These are phyloP conservation scores for Oxyura jamaicensis DNA, from an alignment of 2,113 vertebrate genomes.

Conservation along the genomic window DNA sequence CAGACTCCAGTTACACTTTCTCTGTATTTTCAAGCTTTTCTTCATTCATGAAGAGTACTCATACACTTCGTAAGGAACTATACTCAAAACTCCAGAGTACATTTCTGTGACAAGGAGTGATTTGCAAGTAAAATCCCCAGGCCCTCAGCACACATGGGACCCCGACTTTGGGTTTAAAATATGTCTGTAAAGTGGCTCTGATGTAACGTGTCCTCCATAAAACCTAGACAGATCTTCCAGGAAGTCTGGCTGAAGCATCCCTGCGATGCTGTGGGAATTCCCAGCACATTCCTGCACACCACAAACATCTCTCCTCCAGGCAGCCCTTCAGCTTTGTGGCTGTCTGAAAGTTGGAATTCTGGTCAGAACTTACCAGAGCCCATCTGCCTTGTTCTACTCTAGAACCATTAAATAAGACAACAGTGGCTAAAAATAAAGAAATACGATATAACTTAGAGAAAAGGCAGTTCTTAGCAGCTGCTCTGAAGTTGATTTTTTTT, in stretches of 20 bases:
- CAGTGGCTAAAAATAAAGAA: neutral
- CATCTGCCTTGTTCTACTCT: neutral
- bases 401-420: neutral
- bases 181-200: neutral
- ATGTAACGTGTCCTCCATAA: neutral
- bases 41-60: neutral
- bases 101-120: neutral
- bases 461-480: neutral
- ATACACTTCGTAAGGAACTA: neutral
- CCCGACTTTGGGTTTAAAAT: neutral
- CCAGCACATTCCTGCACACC: rapidly evolving
- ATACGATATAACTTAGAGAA: neutral
- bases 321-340: neutral
- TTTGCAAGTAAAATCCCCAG: neutral
- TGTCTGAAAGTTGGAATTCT: neutral
- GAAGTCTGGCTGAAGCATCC: neutral
- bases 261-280: neutral
- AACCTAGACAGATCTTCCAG: neutral
- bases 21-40: neutral
- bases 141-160: neutral
- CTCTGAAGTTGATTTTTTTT: neutral
- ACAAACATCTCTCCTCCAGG: neutral
- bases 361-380: neutral
- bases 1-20: neutral
- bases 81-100: neutral